phyloP scores from a whole-genome alignment of 1,140 invertebrate genomes.

The Neuroterus valhalla region DNA sequence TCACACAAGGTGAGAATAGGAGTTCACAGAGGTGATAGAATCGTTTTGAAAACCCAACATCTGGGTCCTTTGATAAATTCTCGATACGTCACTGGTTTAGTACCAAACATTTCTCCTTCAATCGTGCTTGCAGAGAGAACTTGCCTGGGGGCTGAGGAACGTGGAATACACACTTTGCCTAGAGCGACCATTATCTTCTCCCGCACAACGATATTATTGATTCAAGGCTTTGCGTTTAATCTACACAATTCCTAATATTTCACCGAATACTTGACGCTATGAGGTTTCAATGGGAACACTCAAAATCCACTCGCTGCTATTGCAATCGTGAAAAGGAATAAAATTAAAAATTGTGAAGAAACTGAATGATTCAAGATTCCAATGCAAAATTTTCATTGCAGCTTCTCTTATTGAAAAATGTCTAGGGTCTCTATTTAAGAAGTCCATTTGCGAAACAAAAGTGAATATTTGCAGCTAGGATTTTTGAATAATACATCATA shows the following conservation, averaged over 20 bases:
- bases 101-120: slow-evolving; percentile 30
- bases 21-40: slow-evolving; percentile 13
- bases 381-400: background rate
- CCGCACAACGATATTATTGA: slow-evolving; percentile 31
- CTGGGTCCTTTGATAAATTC: slow-evolving; percentile 22
- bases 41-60: slow-evolving; percentile 19
- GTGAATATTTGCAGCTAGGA: background rate
- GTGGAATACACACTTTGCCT: slow-evolving; percentile 31
- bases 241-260: slow-evolving; percentile 38
- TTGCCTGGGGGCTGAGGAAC: background rate
- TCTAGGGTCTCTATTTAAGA: background rate
- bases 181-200: slow-evolving; percentile 42
- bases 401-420: background rate
- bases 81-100: slow-evolving; percentile 28
- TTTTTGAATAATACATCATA: background rate
- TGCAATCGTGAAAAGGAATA: background rate
- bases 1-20: background rate
- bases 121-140: slow-evolving; percentile 10
- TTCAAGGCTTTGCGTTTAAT: slow-evolving; percentile 37
- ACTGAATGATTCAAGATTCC: background rate
- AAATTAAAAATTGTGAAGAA: background rate
- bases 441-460: background rate
- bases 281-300: slow-evolving; percentile 14
- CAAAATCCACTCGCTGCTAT: background rate
- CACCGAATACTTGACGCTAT: slow-evolving; percentile 19